Evolutionary conservation across 2,797 vertebrate species (phyloP).

Genomic region (Mastacembelus armatus): DNA sequence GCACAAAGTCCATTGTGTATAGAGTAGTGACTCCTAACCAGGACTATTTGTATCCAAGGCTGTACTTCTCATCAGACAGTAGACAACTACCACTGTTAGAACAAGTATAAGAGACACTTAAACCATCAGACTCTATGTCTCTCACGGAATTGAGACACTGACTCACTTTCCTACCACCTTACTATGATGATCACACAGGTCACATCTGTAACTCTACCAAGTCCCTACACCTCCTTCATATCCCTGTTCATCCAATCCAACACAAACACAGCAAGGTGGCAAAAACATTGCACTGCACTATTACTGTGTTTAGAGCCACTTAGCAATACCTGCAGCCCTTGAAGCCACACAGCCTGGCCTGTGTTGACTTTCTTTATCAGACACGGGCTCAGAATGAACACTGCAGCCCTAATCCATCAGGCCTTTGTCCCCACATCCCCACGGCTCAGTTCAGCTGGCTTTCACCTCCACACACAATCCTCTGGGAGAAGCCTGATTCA

Average conservation of each 20-base stretch:
- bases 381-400: conserved; percentile 66
- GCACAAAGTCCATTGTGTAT: not conserved
- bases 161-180: conserved; percentile 4
- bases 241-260: conserved; percentile 39
- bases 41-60: not conserved
- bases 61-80: too few relatives aligned
- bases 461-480: conserved; percentile 72
- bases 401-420: conserved; percentile 80
- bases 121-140: not conserved
- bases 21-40: not conserved
- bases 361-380: conserved; percentile 79
- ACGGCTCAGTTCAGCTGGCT: conserved; percentile 70
- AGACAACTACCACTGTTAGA: not conserved
- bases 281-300: conserved; percentile 28
- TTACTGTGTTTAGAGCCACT: conserved; percentile 58
- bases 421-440: conserved; percentile 75
- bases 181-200: conserved; percentile 27
- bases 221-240: conserved; percentile 36
- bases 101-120: conserved; percentile 5
- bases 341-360: conserved; percentile 31
- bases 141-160: conserved; percentile 8
- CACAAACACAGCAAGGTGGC: conserved; percentile 27
- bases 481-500: conserved; percentile 66
- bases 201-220: conserved; percentile 30
- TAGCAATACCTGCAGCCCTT: conserved; percentile 52